Percentiles rank a stretch among this genome's conserved stretches.
Conservation (phyloP, 1,140 invertebrate genomes). For the Heliconius melpomene region DNA sequence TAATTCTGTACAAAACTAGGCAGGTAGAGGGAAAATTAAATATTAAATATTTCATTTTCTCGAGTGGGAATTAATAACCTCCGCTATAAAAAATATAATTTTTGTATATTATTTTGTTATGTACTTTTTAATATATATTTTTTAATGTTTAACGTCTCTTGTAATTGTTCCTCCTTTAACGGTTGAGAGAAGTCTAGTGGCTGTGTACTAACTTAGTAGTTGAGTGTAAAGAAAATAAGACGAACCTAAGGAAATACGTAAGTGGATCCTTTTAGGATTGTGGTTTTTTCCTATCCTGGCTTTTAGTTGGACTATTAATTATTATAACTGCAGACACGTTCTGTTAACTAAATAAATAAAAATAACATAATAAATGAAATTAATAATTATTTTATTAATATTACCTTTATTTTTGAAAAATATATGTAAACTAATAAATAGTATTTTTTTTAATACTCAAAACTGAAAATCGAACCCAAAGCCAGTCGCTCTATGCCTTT, state of each 20-base stretch:
- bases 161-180: conserved; percentile 33
- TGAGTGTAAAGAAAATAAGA: conserved; percentile 40
- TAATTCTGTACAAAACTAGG: too few species aligned
- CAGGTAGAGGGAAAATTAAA: too few species aligned
- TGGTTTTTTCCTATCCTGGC: not conserved
- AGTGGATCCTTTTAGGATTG: conserved; percentile 7
- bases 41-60: too few species aligned
- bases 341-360: not conserved
- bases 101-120: too few species aligned
- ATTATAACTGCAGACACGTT: not conserved
- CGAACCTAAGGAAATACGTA: conserved; percentile 19
- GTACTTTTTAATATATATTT: too few species aligned
- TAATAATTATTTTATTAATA: not conserved
- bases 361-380: not conserved
- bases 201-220: conserved; percentile 41
- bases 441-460: too few species aligned
- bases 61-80: too few species aligned
- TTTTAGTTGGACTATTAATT: not conserved
- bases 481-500: too few species aligned
- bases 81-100: too few species aligned
- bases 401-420: too few species aligned
- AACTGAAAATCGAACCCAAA: too few species aligned
- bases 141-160: not conserved
- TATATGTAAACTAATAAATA: too few species aligned
- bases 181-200: conserved; percentile 34